Base-by-base conservation (phyloP, 1,140 invertebrate species). In the Micrasema longulum region DNA sequence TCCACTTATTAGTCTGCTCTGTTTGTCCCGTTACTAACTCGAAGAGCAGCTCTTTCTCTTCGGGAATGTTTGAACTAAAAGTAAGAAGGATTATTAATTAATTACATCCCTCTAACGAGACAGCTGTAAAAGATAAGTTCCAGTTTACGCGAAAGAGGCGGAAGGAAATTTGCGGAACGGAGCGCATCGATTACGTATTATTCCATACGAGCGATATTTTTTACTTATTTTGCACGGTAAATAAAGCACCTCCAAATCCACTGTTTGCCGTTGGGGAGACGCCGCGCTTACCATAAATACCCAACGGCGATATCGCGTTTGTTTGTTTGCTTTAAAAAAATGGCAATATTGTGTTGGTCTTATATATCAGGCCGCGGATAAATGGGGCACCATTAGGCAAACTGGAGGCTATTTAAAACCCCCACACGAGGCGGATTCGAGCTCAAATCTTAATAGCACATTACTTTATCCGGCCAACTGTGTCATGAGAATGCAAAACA, bases 1-100 rank as follows among this genome's bases (percentile, higher is more conserved):
- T 89, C 75, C 87, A 87, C 78, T 92, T 93, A 78, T 96, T 95
- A 1, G 93, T 93, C 77, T 95, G 92, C 77, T 93, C 90, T 0
- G 93, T 95, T 76, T 91, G 88, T 4, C 94, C 94, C 48, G 87
- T 87, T 11, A 94, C 89, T n/a, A 96, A 81, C 78, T 93, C 90
- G 77, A 95, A 95, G 22, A 92, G 87, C 10, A 94, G 83, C 77
- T 90, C 88, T 41, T 87, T 86, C 75, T 89, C 88, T 72, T 92
- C 90, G 0, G 88, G 86, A 71, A 92, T 92, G 78, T 93, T 94
- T 0, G 93, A 94, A 31, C 89, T 91, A 77, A n/a, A 78, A 78
- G 74, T 48, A 67, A 64, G 7, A 63, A 73, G 76, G 26, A 31
- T 10, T 18, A 52, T 1, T 1, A 52, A 22, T 52, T 52, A 7